Percentiles rank a stretch among this genome's conserved stretches.
phyloP scores from a whole-genome alignment of 2,888 invertebrate species.

The Ectemnius cavifrons region DNA sequence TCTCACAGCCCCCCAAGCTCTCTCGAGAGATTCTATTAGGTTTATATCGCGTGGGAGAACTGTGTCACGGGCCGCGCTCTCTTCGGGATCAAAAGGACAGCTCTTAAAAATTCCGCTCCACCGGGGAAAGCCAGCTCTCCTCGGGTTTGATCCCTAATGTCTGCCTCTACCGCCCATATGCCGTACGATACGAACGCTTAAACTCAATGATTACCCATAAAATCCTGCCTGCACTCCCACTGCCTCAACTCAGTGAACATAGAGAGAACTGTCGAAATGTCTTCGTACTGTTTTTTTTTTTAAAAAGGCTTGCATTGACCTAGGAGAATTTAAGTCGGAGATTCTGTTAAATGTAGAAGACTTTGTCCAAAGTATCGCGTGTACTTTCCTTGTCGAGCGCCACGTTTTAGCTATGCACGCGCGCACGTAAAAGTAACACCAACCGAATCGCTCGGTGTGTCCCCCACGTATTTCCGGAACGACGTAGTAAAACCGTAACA shows the following conservation, averaged over 20 bases:
- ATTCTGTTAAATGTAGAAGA: no score
- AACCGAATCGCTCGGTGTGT: conserved; percentile 59
- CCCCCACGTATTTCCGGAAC: conserved; percentile 68
- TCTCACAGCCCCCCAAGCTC: conserved; percentile 42
- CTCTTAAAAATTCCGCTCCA: conserved; percentile 3
- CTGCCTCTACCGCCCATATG: neutral
- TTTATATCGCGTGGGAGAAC: conserved; percentile 51
- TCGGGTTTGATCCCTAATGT: neutral
- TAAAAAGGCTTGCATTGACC: no score
- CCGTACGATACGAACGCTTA: neutral
- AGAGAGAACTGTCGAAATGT: no score
- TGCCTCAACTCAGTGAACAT: no score
- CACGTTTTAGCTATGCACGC: no score
- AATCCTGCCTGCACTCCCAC: no score
- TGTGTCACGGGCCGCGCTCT: conserved; percentile 17
- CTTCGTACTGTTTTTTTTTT: no score
- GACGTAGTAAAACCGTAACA: conserved; percentile 77
- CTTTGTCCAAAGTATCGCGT: conserved; percentile 16
- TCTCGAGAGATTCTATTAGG: conserved; percentile 64
- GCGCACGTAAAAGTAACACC: conserved; percentile 54
- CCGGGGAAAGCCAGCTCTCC: conserved; percentile 18
- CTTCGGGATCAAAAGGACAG: conserved; percentile 29
- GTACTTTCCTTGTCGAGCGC: neutral
- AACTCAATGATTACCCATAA: neutral
- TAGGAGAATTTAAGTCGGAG: no score